Conservation (phyloP, 2,888 invertebrate genomes). For the Prenolepis imparis region DNA sequence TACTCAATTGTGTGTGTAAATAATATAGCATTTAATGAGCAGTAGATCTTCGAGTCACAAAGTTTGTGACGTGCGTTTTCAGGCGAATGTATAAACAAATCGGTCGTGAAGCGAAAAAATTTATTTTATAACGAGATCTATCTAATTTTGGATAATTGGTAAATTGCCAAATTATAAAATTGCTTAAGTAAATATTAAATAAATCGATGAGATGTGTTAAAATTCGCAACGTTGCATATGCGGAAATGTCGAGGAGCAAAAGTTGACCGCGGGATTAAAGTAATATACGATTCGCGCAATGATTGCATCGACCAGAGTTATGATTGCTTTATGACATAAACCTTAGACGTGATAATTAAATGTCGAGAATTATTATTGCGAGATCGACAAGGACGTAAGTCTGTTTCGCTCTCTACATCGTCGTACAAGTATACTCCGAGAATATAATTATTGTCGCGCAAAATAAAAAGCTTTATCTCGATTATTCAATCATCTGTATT, state of each 20-base stretch:
- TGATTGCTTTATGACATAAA: conserved; percentile 33
- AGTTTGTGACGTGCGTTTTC: neutral
- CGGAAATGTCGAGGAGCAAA: conserved; percentile 14
- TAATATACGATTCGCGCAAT: conserved; percentile 18
- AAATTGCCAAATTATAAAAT: neutral
- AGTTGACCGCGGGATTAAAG: neutral
- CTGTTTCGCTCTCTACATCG: neutral
- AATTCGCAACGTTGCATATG: neutral
- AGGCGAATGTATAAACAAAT: neutral
- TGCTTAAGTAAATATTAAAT: neutral
- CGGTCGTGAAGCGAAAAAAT: neutral
- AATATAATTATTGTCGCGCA: conserved; percentile 4
- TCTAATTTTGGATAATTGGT: neutral
- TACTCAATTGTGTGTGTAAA: neutral
- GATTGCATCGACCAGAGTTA: conserved; percentile 18
- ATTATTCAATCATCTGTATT: conserved; percentile 19
- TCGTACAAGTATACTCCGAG: neutral
- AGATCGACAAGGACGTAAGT: conserved; percentile 29
- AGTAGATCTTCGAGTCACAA: neutral
- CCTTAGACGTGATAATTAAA: conserved; percentile 31
- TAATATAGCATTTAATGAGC: neutral
- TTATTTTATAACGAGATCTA: neutral
- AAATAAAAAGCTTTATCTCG: conserved; percentile 18
- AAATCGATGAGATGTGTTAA: neutral
- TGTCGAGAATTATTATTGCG: conserved; percentile 16